Percentiles rank a stretch among this genome's conserved stretches.
Evolutionary conservation across 2,888 invertebrate genomes (phyloP).

Genomic region (Chironomus tentans): DNA sequence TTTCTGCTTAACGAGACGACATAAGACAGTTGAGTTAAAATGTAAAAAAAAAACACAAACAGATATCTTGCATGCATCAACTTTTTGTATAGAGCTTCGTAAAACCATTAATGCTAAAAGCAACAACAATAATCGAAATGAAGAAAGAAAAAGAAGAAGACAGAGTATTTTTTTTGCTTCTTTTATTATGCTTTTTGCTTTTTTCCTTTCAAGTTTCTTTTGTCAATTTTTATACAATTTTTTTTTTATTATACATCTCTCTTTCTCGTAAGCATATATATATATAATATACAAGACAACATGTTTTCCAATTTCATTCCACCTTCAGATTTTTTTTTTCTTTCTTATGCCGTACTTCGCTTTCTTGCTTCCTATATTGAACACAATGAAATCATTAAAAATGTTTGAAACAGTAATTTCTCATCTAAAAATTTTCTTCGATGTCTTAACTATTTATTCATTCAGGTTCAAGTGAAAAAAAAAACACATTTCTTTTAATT

Average conservation of each 20-base stretch:
- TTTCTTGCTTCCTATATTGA: not conserved
- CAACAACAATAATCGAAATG: constrained; percentile 20
- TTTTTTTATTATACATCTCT: constrained; percentile 16
- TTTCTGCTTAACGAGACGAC: constrained; percentile 22
- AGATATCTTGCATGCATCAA: constrained; percentile 20
- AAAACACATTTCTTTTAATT: not conserved
- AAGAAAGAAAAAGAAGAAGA: constrained; percentile 9
- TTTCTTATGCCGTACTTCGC: not conserved
- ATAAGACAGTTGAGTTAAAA: constrained; percentile 19
- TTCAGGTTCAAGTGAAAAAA: not conserved
- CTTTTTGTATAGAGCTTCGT: constrained; percentile 1
- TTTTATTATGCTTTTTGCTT: constrained; percentile 16
- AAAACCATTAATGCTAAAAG: constrained; percentile 7
- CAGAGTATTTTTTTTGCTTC: constrained; percentile 10
- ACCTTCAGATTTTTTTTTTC: constrained; percentile 7
- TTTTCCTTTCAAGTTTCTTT: constrained; percentile 18
- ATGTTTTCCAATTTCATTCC: constrained; percentile 18
- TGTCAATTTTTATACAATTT: constrained; percentile 18
- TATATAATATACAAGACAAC: not conserved
- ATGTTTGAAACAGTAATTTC: not conserved
- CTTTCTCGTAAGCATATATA: not conserved
- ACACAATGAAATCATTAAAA: not conserved
- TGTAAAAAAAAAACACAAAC: constrained; percentile 1
- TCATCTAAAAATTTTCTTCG: not conserved
- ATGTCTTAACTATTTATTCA: not conserved